Evolutionary conservation across 2,888 invertebrate genomes (phyloP).

Genomic region (Nomada ferruginata): DNA sequence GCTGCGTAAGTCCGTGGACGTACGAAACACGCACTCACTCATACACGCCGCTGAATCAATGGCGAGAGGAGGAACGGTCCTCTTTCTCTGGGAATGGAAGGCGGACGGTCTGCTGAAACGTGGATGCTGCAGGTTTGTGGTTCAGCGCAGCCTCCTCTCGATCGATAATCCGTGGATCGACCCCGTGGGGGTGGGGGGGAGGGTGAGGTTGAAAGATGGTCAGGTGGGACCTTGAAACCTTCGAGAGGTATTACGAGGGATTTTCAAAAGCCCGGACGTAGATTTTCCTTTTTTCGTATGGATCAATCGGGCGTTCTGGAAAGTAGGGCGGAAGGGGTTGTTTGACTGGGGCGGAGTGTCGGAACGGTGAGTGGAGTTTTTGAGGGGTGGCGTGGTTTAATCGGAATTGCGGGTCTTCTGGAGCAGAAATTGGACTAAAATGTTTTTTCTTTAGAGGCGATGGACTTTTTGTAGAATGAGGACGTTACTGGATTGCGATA

Average conservation of each 20-base stretch:
- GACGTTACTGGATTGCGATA: too few relatives aligned
- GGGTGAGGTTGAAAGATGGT: not conserved
- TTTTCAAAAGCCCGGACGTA: not conserved
- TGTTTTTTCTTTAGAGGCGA: too few relatives aligned
- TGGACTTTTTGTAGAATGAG: too few relatives aligned
- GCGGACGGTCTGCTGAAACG: not conserved
- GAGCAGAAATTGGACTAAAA: too few relatives aligned
- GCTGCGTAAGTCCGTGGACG: slow-evolving; percentile 18
- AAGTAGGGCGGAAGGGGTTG: too few relatives aligned
- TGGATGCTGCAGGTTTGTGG: not conserved
- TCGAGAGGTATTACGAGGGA: not conserved
- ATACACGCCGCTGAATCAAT: slow-evolving; percentile 39
- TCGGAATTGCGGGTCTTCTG: too few relatives aligned
- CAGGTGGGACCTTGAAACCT: not conserved
- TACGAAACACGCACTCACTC: not conserved
- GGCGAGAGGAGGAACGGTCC: slow-evolving; percentile 1
- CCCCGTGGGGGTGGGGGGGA: not conserved
- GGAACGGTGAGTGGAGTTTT: too few relatives aligned
- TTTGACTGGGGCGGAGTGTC: too few relatives aligned
- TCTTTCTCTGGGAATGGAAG: not conserved
- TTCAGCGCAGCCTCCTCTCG: too few relatives aligned
- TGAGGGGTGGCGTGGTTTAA: too few relatives aligned
- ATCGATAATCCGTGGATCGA: slow-evolving; percentile 14
- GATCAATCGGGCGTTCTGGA: too few relatives aligned
- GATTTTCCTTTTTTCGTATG: too few relatives aligned